A percentile compares a stretch with the other conserved stretches of the same genome.
phyloP scores from a whole-genome alignment of 2,797 vertebrate species.

The Aldrovandia affinis region DNA sequence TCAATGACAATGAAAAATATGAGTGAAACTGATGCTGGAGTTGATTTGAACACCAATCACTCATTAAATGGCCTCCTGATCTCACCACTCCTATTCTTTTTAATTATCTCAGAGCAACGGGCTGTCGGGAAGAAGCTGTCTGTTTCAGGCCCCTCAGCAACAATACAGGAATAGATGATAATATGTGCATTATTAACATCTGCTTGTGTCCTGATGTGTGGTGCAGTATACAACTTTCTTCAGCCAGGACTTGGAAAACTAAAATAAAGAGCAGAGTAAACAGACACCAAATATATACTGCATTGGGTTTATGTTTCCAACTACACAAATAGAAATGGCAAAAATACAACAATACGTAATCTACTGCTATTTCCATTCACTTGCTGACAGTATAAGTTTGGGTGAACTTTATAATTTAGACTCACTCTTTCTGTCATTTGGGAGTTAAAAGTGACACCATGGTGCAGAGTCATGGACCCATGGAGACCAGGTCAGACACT shows the following conservation, averaged over 20 bases:
- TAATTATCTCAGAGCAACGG: not conserved
- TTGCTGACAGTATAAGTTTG: too few species aligned
- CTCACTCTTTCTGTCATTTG: not conserved
- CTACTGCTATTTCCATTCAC: too few species aligned
- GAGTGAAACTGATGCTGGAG: not conserved
- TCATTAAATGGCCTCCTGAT: slow-evolving; percentile 17
- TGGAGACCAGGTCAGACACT: not conserved
- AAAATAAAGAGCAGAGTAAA: too few species aligned
- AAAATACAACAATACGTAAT: not conserved
- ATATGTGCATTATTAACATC: too few species aligned
- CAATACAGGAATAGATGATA: not conserved
- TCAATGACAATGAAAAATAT: slow-evolving; percentile 11
- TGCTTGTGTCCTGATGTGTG: too few species aligned
- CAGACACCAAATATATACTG: too few species aligned
- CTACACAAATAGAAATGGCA: too few species aligned
- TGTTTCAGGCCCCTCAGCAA: not conserved
- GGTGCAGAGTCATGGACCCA: not conserved
- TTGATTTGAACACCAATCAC: not conserved
- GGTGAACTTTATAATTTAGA: not conserved
- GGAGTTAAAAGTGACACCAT: not conserved
- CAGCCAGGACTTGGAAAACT: too few species aligned
- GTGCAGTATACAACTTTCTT: too few species aligned
- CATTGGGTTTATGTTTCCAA: too few species aligned
- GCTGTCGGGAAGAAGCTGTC: not conserved
- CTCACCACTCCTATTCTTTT: not conserved